phyloP scores from a whole-genome alignment of 2,797 vertebrate species.

The Spinus olivaceus region DNA sequence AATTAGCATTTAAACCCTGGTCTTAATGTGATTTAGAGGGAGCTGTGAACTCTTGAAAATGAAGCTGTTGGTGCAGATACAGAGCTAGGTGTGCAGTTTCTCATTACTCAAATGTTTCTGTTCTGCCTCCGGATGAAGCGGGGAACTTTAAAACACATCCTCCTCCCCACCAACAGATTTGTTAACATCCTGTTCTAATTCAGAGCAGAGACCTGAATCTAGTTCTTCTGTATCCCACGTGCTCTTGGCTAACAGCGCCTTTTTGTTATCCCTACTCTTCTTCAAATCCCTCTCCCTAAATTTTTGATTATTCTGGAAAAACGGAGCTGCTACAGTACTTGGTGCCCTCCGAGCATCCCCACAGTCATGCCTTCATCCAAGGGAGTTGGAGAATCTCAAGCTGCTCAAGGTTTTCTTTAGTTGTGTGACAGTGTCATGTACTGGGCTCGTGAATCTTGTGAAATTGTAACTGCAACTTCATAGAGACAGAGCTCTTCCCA shows the following conservation, averaged over 20 bases:
- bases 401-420: not conserved
- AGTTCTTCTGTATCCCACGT: not conserved
- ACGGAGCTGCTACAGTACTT: not conserved
- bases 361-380: fast-evolving
- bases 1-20: slow-evolving; percentile 40
- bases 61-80: slow-evolving; percentile 42
- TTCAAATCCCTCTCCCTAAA: not conserved
- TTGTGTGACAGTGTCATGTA: not conserved
- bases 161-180: not conserved
- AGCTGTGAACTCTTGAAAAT: slow-evolving; percentile 31
- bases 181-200: slow-evolving; percentile 51
- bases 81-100: slow-evolving; percentile 40
- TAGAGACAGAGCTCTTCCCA: not conserved
- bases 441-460: fast-evolving
- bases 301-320: not conserved
- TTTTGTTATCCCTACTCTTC: not conserved
- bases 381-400: not conserved
- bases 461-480: not conserved
- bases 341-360: fast-evolving
- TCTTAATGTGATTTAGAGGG: slow-evolving; percentile 21
- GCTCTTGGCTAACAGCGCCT: fast-evolving
- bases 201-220: slow-evolving; percentile 14
- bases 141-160: not conserved
- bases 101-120: slow-evolving; percentile 29
- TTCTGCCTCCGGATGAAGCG: not conserved